Conservation (phyloP, 2,797 vertebrate genomes). For the Sebastes kiyomatsui region DNA sequence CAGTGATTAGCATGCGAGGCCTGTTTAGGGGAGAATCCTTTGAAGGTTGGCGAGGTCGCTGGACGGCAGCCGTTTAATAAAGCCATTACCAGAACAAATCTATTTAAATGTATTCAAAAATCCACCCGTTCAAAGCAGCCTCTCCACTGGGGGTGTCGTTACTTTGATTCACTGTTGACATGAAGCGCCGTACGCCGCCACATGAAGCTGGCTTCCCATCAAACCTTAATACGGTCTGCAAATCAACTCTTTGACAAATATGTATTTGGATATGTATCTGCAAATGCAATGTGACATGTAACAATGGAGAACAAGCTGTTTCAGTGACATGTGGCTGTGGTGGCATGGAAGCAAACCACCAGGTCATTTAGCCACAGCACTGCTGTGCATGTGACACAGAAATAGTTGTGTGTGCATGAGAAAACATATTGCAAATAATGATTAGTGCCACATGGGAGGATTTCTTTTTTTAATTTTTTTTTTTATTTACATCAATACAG, state of each 20-base stretch:
- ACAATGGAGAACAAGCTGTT: background rate
- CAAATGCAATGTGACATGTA: background rate
- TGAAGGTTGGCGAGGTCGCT: conserved; percentile 35
- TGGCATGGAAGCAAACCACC: background rate
- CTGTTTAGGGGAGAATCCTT: conserved; percentile 3
- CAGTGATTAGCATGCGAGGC: conserved; percentile 11
- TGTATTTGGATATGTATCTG: background rate
- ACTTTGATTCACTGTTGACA: conserved; percentile 13
- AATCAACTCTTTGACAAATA: conserved; percentile 3
- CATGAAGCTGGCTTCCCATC: background rate
- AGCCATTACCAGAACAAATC: conserved; percentile 13
- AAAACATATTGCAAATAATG: background rate
- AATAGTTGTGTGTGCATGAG: background rate
- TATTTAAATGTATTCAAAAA: conserved; percentile 56
- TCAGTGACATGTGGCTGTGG: background rate
- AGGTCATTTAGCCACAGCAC: background rate
- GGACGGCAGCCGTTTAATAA: conserved; percentile 16
- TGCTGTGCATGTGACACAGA: background rate
- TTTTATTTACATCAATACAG: background rate
- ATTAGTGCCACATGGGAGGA: background rate
- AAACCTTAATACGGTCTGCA: background rate
- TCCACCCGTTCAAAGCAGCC: conserved; percentile 30
- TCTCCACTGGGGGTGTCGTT: background rate
- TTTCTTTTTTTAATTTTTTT: background rate
- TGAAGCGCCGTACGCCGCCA: background rate